Evolutionary conservation across 2,888 invertebrate species (phyloP).

Genomic region (Chymomyza amoena): DNA sequence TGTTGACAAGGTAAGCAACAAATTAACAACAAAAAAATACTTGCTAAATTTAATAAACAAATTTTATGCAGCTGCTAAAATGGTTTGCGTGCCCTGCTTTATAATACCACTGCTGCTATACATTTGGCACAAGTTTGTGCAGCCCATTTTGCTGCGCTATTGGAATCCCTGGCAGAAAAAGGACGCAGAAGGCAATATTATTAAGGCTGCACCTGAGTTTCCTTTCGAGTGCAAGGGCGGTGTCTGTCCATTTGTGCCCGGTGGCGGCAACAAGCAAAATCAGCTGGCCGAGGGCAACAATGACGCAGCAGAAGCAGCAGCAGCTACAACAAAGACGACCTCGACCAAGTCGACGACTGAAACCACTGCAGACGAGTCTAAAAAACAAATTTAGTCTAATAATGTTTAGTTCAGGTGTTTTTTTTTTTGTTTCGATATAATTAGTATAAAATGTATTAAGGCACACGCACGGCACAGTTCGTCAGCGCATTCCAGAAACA

Average conservation of each 20-base stretch:
- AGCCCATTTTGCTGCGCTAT: slow-evolving; percentile 88
- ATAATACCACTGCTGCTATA: slow-evolving; percentile 89
- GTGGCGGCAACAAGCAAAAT: slow-evolving; percentile 21
- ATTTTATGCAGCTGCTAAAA: slow-evolving; percentile 58
- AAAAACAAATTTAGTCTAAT: slow-evolving; percentile 24
- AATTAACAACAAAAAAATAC: background rate
- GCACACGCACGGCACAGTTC: slow-evolving; percentile 9
- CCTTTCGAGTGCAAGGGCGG: slow-evolving; percentile 83
- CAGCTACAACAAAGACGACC: background rate
- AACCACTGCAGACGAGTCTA: slow-evolving; percentile 26
- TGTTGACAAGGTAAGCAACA: background rate
- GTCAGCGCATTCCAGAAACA: slow-evolving; percentile 10
- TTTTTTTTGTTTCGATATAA: background rate
- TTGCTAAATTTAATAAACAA: background rate
- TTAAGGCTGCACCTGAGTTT: slow-evolving; percentile 80
- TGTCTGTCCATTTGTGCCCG: slow-evolving; percentile 78
- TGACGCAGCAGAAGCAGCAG: background rate
- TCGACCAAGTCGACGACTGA: slow-evolving; percentile 5
- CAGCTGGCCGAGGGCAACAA: background rate
- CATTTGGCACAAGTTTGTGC: slow-evolving; percentile 91
- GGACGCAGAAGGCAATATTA: slow-evolving; percentile 82
- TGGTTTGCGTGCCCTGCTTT: slow-evolving; percentile 93
- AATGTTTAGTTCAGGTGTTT: background rate
- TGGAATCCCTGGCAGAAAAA: slow-evolving; percentile 90
- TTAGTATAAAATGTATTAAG: background rate